Conservation (phyloP, 2,113 vertebrate species). For the Typhlomys cinereus region DNA sequence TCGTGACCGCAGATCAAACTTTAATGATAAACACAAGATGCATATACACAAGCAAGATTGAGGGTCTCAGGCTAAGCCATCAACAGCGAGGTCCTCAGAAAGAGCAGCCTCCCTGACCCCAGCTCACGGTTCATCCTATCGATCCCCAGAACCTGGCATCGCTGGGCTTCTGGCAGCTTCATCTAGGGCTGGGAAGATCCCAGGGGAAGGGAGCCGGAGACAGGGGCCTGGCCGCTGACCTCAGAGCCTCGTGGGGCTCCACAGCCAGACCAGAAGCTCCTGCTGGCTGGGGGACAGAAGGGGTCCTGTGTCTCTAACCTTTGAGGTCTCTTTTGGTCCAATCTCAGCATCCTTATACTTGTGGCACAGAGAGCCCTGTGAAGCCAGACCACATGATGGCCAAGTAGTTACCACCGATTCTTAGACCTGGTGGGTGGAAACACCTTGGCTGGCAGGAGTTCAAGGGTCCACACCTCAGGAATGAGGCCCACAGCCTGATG, state of each 20-base stretch:
- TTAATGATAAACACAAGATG: slow-evolving; percentile 90
- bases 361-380: background rate
- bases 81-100: slow-evolving; percentile 72
- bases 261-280: background rate
- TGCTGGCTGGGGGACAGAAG: background rate
- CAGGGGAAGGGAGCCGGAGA: slow-evolving; percentile 5
- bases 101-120: slow-evolving; percentile 78
- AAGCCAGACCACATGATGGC: background rate
- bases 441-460: background rate
- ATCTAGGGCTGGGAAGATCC: slow-evolving; percentile 51
- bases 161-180: slow-evolving; percentile 68
- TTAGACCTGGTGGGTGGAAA: background rate
- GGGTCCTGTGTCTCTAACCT: background rate
- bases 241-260: background rate
- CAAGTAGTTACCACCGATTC: background rate
- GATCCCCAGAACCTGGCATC: slow-evolving; percentile 81
- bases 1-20: slow-evolving; percentile 88
- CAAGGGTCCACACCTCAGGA: background rate
- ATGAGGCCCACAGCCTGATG: background rate
- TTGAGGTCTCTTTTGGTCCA: background rate
- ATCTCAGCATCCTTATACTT: background rate
- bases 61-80: slow-evolving; percentile 80
- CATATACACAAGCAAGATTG: slow-evolving; percentile 78
- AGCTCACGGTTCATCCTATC: slow-evolving; percentile 84
- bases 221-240: background rate